These are phyloP conservation scores for Athalia circularis DNA, from an alignment of 2,888 invertebrate species.

Conservation along the genomic window DNA sequence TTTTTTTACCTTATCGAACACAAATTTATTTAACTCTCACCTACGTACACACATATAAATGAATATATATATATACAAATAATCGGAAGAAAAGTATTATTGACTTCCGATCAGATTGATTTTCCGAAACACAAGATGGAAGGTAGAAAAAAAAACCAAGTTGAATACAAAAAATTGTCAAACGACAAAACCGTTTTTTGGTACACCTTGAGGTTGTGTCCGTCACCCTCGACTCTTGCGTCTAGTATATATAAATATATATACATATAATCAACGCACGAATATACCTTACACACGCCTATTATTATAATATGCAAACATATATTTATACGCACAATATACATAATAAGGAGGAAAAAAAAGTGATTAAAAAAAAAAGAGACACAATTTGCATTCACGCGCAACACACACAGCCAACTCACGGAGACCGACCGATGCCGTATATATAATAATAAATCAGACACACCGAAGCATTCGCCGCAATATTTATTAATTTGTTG, in stretches of 20 bases:
- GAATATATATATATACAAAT: conserved; percentile 22
- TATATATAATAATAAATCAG: conserved; percentile 2
- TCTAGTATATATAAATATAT: not conserved
- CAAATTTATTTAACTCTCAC: not conserved
- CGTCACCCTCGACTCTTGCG: too few species aligned
- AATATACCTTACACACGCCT: not conserved
- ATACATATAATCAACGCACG: not conserved
- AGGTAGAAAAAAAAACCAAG: too few species aligned
- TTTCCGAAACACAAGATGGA: too few species aligned
- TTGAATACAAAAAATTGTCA: too few species aligned
- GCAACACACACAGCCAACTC: conserved; percentile 43
- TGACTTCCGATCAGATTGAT: too few species aligned
- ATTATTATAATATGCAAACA: conserved; percentile 36
- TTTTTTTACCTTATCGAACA: too few species aligned
- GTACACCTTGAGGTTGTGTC: too few species aligned
- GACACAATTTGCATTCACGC: conserved; percentile 17
- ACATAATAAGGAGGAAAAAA: conserved; percentile 15
- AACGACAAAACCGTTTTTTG: too few species aligned
- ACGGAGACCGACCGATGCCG: conserved; percentile 32
- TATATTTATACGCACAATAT: conserved; percentile 23
- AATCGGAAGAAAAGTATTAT: not conserved
- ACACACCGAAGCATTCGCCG: conserved; percentile 46
- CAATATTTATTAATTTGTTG: conserved; percentile 15
- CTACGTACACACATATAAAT: not conserved
- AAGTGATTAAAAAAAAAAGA: not conserved